These are phyloP conservation scores for Tethea ocularis DNA, from an alignment of 2,888 invertebrate genomes.

Conservation along the genomic window DNA sequence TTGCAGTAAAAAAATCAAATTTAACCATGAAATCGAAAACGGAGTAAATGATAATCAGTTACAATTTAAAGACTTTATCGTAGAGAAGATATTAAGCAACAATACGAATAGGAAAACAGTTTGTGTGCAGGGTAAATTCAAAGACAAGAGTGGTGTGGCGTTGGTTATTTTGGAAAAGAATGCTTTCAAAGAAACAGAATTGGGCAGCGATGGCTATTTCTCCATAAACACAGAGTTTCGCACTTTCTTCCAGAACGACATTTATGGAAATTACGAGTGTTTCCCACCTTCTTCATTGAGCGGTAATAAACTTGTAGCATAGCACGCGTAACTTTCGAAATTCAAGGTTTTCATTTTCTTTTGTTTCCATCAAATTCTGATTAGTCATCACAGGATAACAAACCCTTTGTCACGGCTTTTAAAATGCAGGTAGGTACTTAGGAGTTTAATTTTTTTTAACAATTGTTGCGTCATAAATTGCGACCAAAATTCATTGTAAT, in stretches of 20 bases:
- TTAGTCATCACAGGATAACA: conserved; percentile 39
- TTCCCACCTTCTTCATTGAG: conserved; percentile 85
- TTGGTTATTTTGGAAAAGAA: conserved; percentile 92
- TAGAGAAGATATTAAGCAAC: conserved; percentile 87
- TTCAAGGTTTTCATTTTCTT: conserved; percentile 39
- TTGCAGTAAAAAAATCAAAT: conserved; percentile 72
- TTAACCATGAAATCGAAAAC: conserved; percentile 64
- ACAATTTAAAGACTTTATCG: conserved; percentile 86
- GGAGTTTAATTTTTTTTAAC: too few species aligned
- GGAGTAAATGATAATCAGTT: conserved; percentile 56
- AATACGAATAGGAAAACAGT: conserved; percentile 89
- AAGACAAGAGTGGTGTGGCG: conserved; percentile 85
- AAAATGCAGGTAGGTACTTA: too few species aligned
- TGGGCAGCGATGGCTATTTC: conserved; percentile 84
- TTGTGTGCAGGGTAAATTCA: conserved; percentile 88
- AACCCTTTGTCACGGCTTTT: too few species aligned
- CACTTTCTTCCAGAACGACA: conserved; percentile 90
- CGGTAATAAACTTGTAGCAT: too few species aligned
- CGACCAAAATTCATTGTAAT: too few species aligned
- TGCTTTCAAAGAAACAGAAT: conserved; percentile 87
- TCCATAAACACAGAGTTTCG: conserved; percentile 83
- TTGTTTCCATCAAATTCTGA: conserved; percentile 11
- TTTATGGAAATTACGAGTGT: conserved; percentile 92
- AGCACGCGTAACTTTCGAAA: conserved; percentile 45
- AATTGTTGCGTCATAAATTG: too few species aligned